Conservation (phyloP, 2,888 invertebrate species). For the Pollenia labialis region DNA sequence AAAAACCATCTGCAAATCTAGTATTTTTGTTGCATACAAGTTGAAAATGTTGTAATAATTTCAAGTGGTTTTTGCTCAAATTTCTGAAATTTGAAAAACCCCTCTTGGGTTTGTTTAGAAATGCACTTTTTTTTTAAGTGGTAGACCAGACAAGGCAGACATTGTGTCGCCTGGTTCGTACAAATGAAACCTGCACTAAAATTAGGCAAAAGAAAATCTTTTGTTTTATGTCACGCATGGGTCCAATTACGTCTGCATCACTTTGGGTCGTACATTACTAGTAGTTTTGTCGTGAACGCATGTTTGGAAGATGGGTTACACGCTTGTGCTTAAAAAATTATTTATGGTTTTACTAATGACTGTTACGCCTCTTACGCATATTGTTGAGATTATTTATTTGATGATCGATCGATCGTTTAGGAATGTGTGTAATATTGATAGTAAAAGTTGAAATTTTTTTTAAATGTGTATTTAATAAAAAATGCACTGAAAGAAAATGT, state of each 20-base stretch:
- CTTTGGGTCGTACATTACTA: neutral
- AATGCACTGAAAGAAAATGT: conserved; percentile 35
- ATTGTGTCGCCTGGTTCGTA: conserved; percentile 64
- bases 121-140: conserved; percentile 40
- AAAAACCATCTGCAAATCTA: conserved; percentile 34
- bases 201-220: conserved; percentile 20
- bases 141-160: conserved; percentile 62
- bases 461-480: neutral
- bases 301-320: conserved; percentile 58
- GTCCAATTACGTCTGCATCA: conserved; percentile 57
- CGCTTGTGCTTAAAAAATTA: conserved; percentile 76
- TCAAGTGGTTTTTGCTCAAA: conserved; percentile 64
- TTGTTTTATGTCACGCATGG: conserved; percentile 56
- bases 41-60: neutral
- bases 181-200: conserved; percentile 39
- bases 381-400: conserved; percentile 65
- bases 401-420: conserved; percentile 56
- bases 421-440: conserved; percentile 56
- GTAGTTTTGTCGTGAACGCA: conserved; percentile 39
- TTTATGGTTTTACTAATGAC: conserved; percentile 82
- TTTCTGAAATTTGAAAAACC: conserved; percentile 32
- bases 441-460: neutral
- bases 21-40: neutral
- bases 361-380: conserved; percentile 76
- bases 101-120: conserved; percentile 1